These are phyloP conservation scores for Magallana ariakensis DNA, from an alignment of 1,140 invertebrate species.

Conservation along the genomic window DNA sequence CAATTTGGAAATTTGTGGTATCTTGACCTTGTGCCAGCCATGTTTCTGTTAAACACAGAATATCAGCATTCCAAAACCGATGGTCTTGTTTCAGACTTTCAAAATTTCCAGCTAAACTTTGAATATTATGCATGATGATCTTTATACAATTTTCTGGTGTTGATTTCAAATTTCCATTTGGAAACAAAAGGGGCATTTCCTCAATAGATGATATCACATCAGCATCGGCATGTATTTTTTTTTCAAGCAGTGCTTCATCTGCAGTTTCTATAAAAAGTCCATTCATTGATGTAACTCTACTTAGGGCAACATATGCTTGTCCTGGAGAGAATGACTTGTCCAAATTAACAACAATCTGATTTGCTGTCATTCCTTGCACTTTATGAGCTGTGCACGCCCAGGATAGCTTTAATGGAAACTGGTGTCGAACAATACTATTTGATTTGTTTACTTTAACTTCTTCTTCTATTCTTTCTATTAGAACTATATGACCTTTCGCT, in stretches of 20 bases:
- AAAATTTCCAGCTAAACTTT: neutral
- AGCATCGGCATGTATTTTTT: neutral
- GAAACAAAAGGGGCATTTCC: neutral
- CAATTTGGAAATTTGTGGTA: neutral
- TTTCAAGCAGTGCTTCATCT: neutral
- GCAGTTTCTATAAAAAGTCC: neutral
- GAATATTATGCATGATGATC: neutral
- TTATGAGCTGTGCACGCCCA: neutral
- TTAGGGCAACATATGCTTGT: constrained; percentile 20
- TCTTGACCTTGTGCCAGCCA: neutral
- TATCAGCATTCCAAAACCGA: neutral
- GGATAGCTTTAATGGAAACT: neutral
- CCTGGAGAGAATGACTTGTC: neutral
- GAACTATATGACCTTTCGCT: neutral
- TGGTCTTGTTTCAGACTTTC: neutral
- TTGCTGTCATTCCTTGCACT: neutral
- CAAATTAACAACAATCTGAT: neutral
- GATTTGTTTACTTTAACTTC: neutral
- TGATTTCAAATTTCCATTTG: neutral
- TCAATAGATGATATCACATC: neutral
- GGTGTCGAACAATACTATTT: neutral
- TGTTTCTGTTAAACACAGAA: neutral
- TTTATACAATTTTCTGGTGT: neutral
- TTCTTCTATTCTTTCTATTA: constrained; percentile 25
- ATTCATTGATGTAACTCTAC: neutral